Evolutionary conservation across 2,888 invertebrate species (phyloP), one percentile per base, ranked within the genome.

Genomic region (Blomia tropicalis): DNA sequence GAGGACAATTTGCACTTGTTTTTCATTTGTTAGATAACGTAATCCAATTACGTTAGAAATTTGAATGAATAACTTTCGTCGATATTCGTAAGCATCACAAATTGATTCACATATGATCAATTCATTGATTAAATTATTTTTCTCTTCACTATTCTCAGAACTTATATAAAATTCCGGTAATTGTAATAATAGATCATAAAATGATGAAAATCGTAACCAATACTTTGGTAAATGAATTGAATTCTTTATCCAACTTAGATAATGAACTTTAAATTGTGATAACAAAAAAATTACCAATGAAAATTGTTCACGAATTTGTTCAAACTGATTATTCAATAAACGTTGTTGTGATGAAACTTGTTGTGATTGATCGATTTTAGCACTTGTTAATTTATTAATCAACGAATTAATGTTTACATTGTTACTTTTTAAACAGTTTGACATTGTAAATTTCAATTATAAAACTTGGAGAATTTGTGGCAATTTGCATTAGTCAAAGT

Each of bases 221-320:
- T 14, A 47, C n/a, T 47, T 7, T 11, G 51, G 7, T 19, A 47
- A 47, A 19, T 47, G 51, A 7, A 25, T 19, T 14, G 51, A 19
- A 19, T 47, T 47, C 51, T 47, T 47, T n/a, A 47, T 7, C 51
- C 51, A 47, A 47, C 51, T 47, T 7, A 47, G 51, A 27, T 47
- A 47, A 17, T 36, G 36, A 7, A 36, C 36, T 11, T 36, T 36
- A 17, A 36, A 36, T 17, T 36, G 36, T 7, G 51, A 27, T n/a
- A 27, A 14, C 14, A 47, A 7, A 47, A 47, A 47, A 7, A 47
- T n/a, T 14, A 27, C 23, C 22, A 47, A 47, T 7, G 7, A 11
- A 19, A 47, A 47, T 7, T 47, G 51, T 7, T 47, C 27, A 11
- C 27, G 51, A n/a, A n/a, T n/a, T n/a, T n/a, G n/a, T n/a, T n/a